A percentile compares a stretch with the other conserved stretches of the same genome.
Evolutionary conservation across 1,140 invertebrate genomes (phyloP).

Genomic region (Parapsyche elsis): DNA sequence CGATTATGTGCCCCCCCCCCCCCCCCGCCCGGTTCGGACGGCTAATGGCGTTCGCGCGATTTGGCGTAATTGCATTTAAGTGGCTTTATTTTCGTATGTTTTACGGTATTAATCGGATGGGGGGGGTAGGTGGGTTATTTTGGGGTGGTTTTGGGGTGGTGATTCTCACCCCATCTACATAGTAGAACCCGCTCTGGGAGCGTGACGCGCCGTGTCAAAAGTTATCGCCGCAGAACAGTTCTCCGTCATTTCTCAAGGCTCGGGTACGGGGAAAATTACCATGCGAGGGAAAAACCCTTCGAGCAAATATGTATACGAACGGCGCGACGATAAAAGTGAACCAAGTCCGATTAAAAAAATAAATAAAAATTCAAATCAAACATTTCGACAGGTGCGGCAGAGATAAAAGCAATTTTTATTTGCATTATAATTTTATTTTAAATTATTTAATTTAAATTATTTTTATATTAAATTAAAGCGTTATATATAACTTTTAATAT

Average conservation of each 20-base stretch:
- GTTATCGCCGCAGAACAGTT: constrained; percentile 56
- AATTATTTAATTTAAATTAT: too few relatives aligned
- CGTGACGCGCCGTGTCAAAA: constrained; percentile 55
- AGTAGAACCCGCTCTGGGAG: background rate
- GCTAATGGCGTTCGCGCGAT: background rate
- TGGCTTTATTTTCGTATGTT: constrained; percentile 11
- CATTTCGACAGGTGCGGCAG: background rate
- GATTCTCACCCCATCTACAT: too few relatives aligned
- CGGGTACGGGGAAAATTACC: constrained; percentile 22
- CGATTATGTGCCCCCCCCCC: too few relatives aligned
- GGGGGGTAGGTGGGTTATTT: too few relatives aligned
- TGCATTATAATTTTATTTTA: too few relatives aligned
- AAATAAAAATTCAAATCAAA: background rate
- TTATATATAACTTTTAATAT: too few relatives aligned
- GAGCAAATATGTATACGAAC: background rate
- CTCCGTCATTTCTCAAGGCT: constrained; percentile 54
- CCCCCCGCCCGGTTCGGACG: too few relatives aligned
- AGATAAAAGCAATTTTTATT: too few relatives aligned
- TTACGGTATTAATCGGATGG: constrained; percentile 23
- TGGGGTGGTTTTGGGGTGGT: too few relatives aligned
- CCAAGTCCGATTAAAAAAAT: background rate
- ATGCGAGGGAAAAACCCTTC: constrained; percentile 32
- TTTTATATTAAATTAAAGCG: too few relatives aligned
- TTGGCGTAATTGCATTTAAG: background rate
- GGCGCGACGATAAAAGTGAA: background rate